These are phyloP conservation scores for Bolborhynchus lineola DNA, from an alignment of 2,113 vertebrate species.

Conservation along the genomic window DNA sequence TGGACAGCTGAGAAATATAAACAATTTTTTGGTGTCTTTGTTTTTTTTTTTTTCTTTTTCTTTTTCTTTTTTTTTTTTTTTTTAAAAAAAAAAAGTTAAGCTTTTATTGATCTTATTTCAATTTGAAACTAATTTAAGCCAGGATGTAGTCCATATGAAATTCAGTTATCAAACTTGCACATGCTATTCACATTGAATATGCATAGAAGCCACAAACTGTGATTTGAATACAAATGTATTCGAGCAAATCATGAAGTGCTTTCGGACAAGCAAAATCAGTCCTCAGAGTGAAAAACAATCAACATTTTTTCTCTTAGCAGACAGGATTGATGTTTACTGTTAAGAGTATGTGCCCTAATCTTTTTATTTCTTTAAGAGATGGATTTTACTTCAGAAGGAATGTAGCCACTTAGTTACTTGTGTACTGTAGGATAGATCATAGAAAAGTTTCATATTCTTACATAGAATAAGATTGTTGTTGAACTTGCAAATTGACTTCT, in stretches of 20 bases:
- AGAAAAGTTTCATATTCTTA: background rate
- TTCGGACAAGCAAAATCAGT: background rate
- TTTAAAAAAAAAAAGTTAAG: too few relatives aligned
- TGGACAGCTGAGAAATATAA: background rate
- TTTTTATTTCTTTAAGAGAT: background rate
- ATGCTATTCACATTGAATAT: background rate
- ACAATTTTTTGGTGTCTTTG: fast-evolving
- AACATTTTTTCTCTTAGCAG: background rate
- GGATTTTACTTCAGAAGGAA: background rate
- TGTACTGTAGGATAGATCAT: background rate
- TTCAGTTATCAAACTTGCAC: background rate
- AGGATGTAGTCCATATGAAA: background rate
- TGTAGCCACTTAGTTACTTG: background rate
- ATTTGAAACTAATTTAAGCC: background rate
- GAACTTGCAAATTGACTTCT: background rate
- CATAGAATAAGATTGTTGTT: background rate
- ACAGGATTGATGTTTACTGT: background rate
- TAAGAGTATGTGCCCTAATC: background rate
- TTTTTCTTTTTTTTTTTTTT: background rate
- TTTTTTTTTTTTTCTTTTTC: background rate
- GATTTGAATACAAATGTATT: background rate
- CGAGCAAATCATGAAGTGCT: background rate
- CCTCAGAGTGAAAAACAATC: background rate
- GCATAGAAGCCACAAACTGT: background rate
- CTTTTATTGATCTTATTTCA: background rate